Evolutionary conservation across 2,113 vertebrate genomes (phyloP).

Genomic region (Hirundichthys speculiger): DNA sequence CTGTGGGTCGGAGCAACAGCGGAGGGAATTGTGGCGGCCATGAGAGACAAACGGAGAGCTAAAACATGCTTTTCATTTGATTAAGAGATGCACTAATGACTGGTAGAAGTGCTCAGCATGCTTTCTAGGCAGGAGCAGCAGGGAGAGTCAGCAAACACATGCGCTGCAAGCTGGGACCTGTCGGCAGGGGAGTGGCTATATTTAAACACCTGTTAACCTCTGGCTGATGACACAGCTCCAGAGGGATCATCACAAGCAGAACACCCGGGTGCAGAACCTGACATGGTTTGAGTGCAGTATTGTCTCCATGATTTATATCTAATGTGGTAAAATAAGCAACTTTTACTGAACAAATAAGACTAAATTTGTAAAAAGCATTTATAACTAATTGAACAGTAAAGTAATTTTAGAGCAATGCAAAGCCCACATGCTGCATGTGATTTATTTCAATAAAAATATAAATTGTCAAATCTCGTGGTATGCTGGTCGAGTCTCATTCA

Average conservation of each 20-base stretch:
- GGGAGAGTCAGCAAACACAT: constrained; percentile 8
- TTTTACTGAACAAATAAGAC: too few species aligned
- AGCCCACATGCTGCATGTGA: too few species aligned
- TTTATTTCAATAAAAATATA: too few species aligned
- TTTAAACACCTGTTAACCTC: constrained; percentile 65
- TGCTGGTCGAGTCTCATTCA: too few species aligned
- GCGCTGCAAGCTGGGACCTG: neutral
- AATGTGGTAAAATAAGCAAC: too few species aligned
- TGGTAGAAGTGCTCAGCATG: neutral
- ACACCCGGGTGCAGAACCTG: constrained; percentile 13
- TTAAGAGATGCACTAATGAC: constrained; percentile 28
- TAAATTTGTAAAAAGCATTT: too few species aligned
- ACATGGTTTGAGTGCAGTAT: neutral
- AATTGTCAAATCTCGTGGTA: too few species aligned
- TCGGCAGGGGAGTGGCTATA: constrained; percentile 40
- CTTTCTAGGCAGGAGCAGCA: neutral
- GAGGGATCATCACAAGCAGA: constrained; percentile 24
- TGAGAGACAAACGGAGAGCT: neutral
- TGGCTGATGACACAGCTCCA: constrained; percentile 49
- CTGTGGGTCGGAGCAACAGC: neutral
- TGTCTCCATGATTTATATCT: too few species aligned
- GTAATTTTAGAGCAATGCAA: too few species aligned
- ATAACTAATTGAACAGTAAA: too few species aligned
- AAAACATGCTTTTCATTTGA: constrained; percentile 17
- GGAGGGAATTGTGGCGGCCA: neutral